A percentile compares a stretch with the other conserved stretches of the same genome.
These are phyloP conservation scores for Helicoverpa armigera DNA, from an alignment of 1,140 invertebrate genomes.

Conservation along the genomic window DNA sequence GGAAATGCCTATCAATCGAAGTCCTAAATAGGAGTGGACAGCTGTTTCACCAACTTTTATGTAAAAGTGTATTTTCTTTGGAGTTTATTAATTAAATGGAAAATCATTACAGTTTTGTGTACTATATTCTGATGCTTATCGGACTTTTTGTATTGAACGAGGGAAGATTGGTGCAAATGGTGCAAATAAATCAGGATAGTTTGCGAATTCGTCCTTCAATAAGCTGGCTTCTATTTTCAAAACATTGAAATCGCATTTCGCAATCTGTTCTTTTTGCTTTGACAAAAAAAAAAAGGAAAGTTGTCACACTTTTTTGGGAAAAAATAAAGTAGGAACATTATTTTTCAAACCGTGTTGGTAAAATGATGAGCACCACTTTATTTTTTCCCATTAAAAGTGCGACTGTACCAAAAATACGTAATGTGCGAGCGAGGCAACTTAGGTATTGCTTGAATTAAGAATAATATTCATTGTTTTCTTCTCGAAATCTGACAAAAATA, in stretches of 20 bases:
- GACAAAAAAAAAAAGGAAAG: neutral
- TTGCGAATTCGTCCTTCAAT: neutral
- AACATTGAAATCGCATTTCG: neutral
- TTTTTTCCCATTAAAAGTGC: neutral
- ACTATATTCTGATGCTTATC: neutral
- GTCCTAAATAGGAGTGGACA: neutral
- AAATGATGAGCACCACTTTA: neutral
- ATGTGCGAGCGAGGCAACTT: neutral
- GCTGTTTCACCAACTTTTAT: neutral
- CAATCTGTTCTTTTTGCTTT: neutral
- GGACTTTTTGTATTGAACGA: slow-evolving; percentile 20
- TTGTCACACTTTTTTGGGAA: slow-evolving; percentile 5
- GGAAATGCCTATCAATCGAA: neutral
- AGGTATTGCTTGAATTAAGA: neutral
- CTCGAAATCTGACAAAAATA: too few relatives aligned
- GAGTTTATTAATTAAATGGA: slow-evolving; percentile 3
- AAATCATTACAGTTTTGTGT: neutral
- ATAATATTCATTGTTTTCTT: neutral
- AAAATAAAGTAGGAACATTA: neutral
- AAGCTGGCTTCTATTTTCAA: neutral
- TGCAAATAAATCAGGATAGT: neutral
- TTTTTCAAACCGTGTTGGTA: neutral
- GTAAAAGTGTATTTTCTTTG: neutral
- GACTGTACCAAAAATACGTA: slow-evolving; percentile 19
- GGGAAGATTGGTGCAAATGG: neutral